phyloP scores from a whole-genome alignment of 2,888 invertebrate species.

The Caprella mutica region DNA sequence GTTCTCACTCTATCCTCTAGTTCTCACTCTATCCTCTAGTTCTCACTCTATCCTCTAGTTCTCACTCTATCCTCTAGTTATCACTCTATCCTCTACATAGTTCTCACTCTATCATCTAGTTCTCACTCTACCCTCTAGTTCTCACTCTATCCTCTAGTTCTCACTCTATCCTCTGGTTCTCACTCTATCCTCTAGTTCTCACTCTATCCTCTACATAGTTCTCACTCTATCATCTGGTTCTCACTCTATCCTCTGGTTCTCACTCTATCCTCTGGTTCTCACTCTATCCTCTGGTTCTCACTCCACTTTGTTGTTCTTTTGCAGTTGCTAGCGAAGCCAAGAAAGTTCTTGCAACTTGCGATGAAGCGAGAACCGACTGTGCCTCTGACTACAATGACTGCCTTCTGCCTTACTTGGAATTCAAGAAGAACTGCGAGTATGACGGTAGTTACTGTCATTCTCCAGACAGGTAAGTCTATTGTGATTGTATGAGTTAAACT shows the following conservation, averaged over 20 bases:
- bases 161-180: not conserved
- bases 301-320: not conserved
- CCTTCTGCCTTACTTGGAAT: slow-evolving; percentile 12
- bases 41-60: not conserved
- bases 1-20: not conserved
- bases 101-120: slow-evolving; percentile 2
- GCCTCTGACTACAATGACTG: slow-evolving; percentile 1
- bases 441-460: slow-evolving; percentile 9
- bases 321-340: not conserved
- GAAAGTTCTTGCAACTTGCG: slow-evolving; percentile 13
- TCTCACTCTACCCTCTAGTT: no score
- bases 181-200: not conserved
- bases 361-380: slow-evolving; percentile 9
- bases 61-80: no score
- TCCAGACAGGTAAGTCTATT: no score
- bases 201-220: no score
- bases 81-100: not conserved
- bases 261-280: not conserved
- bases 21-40: no score
- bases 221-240: not conserved
- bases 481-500: no score
- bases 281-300: no score
- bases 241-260: no score
- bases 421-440: slow-evolving; percentile 13
- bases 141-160: not conserved